phyloP scores from a whole-genome alignment of 2,888 invertebrate genomes.

The Nomada fabriciana region DNA sequence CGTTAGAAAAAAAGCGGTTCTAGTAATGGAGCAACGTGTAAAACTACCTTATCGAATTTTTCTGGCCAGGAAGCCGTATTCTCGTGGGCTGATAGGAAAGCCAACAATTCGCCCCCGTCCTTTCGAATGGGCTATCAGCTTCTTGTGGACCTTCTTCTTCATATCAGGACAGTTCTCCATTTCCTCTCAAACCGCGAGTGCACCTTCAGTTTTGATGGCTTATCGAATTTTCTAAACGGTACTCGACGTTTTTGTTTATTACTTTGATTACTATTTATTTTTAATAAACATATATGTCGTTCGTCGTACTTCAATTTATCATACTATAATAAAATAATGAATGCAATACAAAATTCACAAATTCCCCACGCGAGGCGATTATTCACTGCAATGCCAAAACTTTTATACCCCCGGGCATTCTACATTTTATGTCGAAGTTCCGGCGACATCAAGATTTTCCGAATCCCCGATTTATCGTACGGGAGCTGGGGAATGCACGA shows the following conservation, averaged over 20 bases:
- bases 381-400: neutral
- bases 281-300: too few species aligned
- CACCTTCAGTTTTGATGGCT: slow-evolving; percentile 20
- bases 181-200: neutral
- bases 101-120: slow-evolving; percentile 33
- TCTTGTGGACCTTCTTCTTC: slow-evolving; percentile 26
- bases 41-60: slow-evolving; percentile 24
- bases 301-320: neutral
- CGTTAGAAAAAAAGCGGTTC: neutral
- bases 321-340: neutral
- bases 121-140: slow-evolving; percentile 32
- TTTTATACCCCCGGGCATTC: neutral
- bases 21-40: slow-evolving; percentile 1
- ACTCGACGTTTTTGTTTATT: slow-evolving; percentile 29
- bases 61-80: slow-evolving; percentile 11
- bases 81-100: slow-evolving; percentile 1
- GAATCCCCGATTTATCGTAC: slow-evolving; percentile 20
- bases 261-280: too few species aligned
- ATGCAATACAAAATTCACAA: neutral
- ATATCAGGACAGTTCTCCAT: neutral
- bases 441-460: neutral
- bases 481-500: neutral
- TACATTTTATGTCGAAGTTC: neutral
- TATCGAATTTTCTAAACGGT: slow-evolving; percentile 25
- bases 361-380: neutral